phyloP scores from a whole-genome alignment of 64 coral and sea anemone species.

The Catalaphyllia jardinei region DNA sequence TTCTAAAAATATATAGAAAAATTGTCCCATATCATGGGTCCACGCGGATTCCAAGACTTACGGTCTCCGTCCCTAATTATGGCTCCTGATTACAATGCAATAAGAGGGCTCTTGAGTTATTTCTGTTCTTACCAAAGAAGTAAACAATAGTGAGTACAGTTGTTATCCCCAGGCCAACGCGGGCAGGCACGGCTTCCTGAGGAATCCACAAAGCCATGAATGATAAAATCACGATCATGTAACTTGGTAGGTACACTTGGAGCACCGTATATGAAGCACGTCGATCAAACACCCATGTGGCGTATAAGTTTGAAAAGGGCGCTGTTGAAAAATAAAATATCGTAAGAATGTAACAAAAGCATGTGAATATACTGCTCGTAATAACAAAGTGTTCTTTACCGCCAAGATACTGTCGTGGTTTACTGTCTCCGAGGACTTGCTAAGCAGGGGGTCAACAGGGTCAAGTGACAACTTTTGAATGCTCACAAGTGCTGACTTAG shows the following conservation, averaged over 20 bases:
- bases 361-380: background rate
- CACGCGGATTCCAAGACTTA: too few relatives aligned
- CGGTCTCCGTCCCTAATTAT: too few relatives aligned
- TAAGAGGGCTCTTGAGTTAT: background rate
- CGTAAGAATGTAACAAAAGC: too few relatives aligned
- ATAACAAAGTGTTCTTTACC: too few relatives aligned
- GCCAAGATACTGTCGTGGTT: too few relatives aligned
- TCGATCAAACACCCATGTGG: slow-evolving; percentile 54
- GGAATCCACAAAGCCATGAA: slow-evolving; percentile 73
- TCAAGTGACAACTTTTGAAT: too few relatives aligned
- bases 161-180: slow-evolving; percentile 56
- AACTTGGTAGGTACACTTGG: slow-evolving; percentile 62
- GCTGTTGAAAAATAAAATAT: background rate
- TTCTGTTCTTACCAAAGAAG: slow-evolving; percentile 53
- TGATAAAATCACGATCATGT: slow-evolving; percentile 60
- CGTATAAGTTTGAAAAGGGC: slow-evolving; percentile 61
- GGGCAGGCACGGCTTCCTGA: slow-evolving; percentile 56
- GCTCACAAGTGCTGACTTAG: too few relatives aligned
- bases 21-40: too few relatives aligned
- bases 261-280: slow-evolving; percentile 63
- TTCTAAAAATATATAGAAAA: too few relatives aligned
- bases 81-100: too few relatives aligned
- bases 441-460: too few relatives aligned
- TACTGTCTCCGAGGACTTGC: too few relatives aligned
- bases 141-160: slow-evolving; percentile 74